phyloP scores from a whole-genome alignment of 2,888 invertebrate species.

The Tetragonula carbonaria region DNA sequence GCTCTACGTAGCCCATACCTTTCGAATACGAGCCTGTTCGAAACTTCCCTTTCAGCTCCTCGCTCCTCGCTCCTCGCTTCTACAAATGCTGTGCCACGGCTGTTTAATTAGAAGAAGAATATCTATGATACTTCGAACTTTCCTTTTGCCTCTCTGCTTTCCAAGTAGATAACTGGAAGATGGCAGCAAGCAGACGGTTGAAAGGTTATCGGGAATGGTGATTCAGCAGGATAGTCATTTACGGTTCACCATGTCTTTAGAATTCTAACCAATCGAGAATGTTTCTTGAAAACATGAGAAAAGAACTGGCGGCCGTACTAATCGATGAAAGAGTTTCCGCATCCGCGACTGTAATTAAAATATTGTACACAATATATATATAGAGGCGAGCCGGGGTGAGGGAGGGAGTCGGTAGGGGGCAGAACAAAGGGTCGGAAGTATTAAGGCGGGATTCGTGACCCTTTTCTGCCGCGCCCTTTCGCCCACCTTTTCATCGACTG shows the following conservation, averaged over 20 bases:
- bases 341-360: conserved; percentile 63
- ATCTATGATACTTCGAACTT: conserved; percentile 32
- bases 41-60: conserved; percentile 19
- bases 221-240: conserved; percentile 14
- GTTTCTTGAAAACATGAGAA: conserved; percentile 31
- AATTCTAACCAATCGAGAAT: conserved; percentile 15
- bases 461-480: conserved; percentile 47
- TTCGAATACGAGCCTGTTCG: conserved; percentile 38
- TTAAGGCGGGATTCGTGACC: conserved; percentile 58
- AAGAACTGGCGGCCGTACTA: conserved; percentile 46
- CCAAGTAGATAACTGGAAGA: background rate
- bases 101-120: conserved; percentile 46
- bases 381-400: background rate
- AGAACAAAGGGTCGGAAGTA: conserved; percentile 60
- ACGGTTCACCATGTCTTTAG: conserved; percentile 26
- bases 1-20: conserved; percentile 41
- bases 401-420: background rate
- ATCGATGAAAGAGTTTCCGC: conserved; percentile 56
- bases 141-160: conserved; percentile 2
- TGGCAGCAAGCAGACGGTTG: conserved; percentile 7
- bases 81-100: background rate
- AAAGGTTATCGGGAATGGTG: conserved; percentile 10
- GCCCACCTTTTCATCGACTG: conserved; percentile 65
- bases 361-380: conserved; percentile 59
- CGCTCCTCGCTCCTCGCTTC: background rate